Conservation (phyloP, 2,888 invertebrate genomes). For the Adelphocoris suturalis region DNA sequence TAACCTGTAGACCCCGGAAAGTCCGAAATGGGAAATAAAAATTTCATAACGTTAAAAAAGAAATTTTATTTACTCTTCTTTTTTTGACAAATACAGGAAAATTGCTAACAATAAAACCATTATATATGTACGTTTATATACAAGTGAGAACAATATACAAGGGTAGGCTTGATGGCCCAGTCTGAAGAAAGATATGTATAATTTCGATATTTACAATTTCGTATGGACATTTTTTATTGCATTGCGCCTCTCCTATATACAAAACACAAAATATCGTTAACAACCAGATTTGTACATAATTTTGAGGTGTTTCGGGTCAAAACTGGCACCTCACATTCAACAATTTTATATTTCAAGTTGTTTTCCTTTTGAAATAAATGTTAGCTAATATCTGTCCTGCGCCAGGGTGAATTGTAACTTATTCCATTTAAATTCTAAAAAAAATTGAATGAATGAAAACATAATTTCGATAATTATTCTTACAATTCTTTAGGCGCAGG, state of each 20-base stretch:
- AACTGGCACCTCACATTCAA: no score
- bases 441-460: no score
- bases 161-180: slow-evolving; percentile 53
- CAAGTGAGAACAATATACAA: slow-evolving; percentile 56
- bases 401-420: no score
- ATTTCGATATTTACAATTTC: slow-evolving; percentile 66
- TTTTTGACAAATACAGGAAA: slow-evolving; percentile 64
- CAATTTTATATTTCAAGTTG: no score
- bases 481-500: no score
- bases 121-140: slow-evolving; percentile 51
- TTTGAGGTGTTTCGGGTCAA: no score
- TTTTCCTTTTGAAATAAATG: no score
- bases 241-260: slow-evolving; percentile 31
- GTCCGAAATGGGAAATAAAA: neutral
- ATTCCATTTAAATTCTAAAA: no score
- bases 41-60: neutral
- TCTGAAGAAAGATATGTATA: slow-evolving; percentile 68
- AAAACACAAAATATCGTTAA: slow-evolving; percentile 11
- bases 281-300: neutral
- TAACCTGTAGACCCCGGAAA: neutral
- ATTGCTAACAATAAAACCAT: slow-evolving; percentile 60
- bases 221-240: slow-evolving; percentile 43
- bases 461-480: no score
- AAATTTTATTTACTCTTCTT: slow-evolving; percentile 37
- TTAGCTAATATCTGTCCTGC: no score